Evolutionary conservation across 2,113 vertebrate genomes (phyloP).

Genomic region (Gambusia holbrooki): DNA sequence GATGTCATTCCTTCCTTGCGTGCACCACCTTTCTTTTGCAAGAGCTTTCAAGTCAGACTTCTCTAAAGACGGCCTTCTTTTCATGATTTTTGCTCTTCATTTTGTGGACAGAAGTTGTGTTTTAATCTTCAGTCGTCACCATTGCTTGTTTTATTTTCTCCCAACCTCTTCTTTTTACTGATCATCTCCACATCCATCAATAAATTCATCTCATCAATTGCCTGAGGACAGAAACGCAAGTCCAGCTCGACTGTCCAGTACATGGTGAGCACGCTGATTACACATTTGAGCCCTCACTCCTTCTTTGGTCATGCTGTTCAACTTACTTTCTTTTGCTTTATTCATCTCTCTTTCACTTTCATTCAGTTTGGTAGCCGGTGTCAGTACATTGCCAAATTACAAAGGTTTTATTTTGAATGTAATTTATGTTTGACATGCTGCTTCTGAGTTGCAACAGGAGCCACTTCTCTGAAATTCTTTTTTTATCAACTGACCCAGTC

Average conservation of each 20-base stretch:
- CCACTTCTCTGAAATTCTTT: not conserved
- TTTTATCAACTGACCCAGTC: not conserved
- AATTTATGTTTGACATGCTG: too few relatives aligned
- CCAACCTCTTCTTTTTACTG: constrained; percentile 15
- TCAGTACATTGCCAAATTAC: constrained; percentile 15
- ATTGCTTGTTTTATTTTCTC: constrained; percentile 40
- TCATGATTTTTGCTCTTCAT: not conserved
- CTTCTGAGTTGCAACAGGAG: not conserved
- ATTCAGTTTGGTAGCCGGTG: not conserved
- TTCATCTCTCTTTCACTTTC: not conserved
- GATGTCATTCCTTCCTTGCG: not conserved
- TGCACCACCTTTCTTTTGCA: not conserved
- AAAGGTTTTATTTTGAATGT: not conserved
- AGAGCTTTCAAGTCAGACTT: constrained; percentile 1
- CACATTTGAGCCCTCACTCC: constrained; percentile 24
- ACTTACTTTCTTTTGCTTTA: not conserved
- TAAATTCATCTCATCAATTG: constrained; percentile 50
- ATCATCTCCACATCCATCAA: constrained; percentile 29
- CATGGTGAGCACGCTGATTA: constrained; percentile 77
- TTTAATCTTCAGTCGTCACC: constrained; percentile 50
- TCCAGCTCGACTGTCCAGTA: constrained; percentile 83
- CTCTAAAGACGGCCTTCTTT: constrained; percentile 5
- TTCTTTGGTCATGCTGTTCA: not conserved
- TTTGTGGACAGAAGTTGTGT: constrained; percentile 15
- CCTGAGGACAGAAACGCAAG: constrained; percentile 82